phyloP scores from a whole-genome alignment of 2,888 invertebrate species.

The Schizaphis graminum region DNA sequence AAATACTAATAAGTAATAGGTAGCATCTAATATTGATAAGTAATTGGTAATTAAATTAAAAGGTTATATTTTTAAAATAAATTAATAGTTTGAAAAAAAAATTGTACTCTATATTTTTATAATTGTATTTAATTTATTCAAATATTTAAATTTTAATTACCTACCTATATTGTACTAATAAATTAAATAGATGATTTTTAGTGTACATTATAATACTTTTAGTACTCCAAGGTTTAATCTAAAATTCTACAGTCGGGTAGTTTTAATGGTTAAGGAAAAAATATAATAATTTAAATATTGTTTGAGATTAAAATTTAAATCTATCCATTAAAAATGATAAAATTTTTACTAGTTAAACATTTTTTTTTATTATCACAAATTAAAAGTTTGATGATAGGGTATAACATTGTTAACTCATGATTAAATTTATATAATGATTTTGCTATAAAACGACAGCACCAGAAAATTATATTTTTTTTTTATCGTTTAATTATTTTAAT shows the following conservation, averaged over 20 bases:
- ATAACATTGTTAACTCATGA: not conserved
- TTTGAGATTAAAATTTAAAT: not conserved
- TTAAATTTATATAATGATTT: not conserved
- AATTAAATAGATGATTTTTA: not conserved
- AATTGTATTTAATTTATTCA: not conserved
- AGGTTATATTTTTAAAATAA: not conserved
- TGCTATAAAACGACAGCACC: not conserved
- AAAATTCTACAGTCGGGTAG: not conserved
- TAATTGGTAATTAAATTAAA: not conserved
- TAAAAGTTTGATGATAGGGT: not conserved
- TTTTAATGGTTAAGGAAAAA: not conserved
- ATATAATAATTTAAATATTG: not conserved
- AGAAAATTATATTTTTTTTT: not conserved
- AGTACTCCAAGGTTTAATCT: not conserved
- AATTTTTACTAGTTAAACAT: not conserved
- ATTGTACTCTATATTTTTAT: not conserved
- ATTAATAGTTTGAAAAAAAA: not conserved
- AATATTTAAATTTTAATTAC: not conserved
- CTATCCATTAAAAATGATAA: not conserved
- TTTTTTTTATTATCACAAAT: not conserved
- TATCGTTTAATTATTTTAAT: not conserved
- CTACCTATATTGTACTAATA: not conserved
- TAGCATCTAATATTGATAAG: too few relatives aligned
- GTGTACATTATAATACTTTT: too few relatives aligned
- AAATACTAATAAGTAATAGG: too few relatives aligned